Percentiles rank a stretch among this genome's conserved stretches.
phyloP scores from a whole-genome alignment of 1,140 invertebrate species.

The Trissolcus basalis region DNA sequence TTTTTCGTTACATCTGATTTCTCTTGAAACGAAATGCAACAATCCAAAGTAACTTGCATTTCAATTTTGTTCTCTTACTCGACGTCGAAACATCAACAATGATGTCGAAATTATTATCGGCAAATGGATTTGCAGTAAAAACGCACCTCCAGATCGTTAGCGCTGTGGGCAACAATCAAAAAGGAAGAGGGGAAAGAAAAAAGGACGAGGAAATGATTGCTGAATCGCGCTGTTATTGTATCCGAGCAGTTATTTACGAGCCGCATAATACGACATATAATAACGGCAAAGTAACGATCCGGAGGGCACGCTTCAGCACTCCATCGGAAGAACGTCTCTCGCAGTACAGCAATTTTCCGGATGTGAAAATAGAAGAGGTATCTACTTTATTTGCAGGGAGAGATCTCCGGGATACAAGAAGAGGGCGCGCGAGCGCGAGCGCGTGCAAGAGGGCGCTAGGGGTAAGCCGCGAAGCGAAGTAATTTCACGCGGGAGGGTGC shows the following conservation, averaged over 20 bases:
- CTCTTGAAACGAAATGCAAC: too few species aligned
- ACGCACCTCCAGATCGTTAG: slow-evolving; percentile 43
- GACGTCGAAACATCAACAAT: too few species aligned
- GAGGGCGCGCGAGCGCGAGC: slow-evolving; percentile 53
- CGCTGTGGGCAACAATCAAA: slow-evolving; percentile 50
- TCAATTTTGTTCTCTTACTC: too few species aligned
- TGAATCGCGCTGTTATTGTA: slow-evolving; percentile 58
- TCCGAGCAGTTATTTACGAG: slow-evolving; percentile 58
- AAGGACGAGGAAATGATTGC: slow-evolving; percentile 55
- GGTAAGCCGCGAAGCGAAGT: slow-evolving; percentile 76
- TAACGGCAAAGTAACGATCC: slow-evolving; percentile 60
- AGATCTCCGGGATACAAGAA: slow-evolving; percentile 70
- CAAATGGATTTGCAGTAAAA: slow-evolving; percentile 50
- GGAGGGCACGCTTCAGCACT: slow-evolving; percentile 59
- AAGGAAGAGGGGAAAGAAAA: slow-evolving; percentile 12
- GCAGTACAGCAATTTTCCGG: slow-evolving; percentile 73
- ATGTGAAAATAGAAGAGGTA: slow-evolving; percentile 75
- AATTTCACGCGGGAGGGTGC: slow-evolving; percentile 73
- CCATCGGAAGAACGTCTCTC: slow-evolving; percentile 60
- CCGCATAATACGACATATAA: slow-evolving; percentile 60
- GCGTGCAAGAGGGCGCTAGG: slow-evolving; percentile 51
- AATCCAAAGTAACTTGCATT: too few species aligned
- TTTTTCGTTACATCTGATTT: too few species aligned
- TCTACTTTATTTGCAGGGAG: slow-evolving; percentile 74
- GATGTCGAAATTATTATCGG: slow-evolving; percentile 48